phyloP scores from a whole-genome alignment of 2,888 invertebrate genomes.

The Lottia gigantea region DNA sequence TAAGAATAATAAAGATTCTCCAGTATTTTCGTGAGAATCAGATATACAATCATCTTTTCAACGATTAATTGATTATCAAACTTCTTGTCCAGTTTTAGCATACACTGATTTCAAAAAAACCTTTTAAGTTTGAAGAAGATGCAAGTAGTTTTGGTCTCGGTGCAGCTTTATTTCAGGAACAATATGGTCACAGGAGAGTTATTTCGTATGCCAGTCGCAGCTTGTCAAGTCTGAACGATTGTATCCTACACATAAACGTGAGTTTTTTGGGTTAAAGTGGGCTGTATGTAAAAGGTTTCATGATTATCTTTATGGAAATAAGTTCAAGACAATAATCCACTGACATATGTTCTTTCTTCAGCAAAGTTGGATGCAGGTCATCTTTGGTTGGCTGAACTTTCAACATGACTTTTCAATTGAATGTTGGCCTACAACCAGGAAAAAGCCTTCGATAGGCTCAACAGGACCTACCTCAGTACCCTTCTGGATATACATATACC shows the following conservation, averaged over 20 bases:
- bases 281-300: constrained; percentile 23
- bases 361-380: constrained; percentile 33
- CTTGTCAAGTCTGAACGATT: constrained; percentile 24
- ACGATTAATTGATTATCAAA: constrained; percentile 21
- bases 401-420: constrained; percentile 25
- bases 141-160: constrained; percentile 15
- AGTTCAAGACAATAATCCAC: constrained; percentile 30
- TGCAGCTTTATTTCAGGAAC: constrained; percentile 25
- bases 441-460: no score
- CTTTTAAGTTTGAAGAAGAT: constrained; percentile 25
- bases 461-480: no score
- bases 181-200: constrained; percentile 20
- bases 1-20: not conserved
- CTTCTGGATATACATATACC: no score
- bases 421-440: no score
- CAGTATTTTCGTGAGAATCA: constrained; percentile 29
- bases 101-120: constrained; percentile 31
- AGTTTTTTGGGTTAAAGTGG: constrained; percentile 30
- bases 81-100: constrained; percentile 29
- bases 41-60: constrained; percentile 29
- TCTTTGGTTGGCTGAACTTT: constrained; percentile 27
- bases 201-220: constrained; percentile 33
- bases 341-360: constrained; percentile 27
- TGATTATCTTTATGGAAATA: constrained; percentile 14
- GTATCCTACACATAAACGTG: constrained; percentile 29